Base-by-base conservation (phyloP, 1,140 invertebrate species). In the Nephotettix cincticeps region DNA sequence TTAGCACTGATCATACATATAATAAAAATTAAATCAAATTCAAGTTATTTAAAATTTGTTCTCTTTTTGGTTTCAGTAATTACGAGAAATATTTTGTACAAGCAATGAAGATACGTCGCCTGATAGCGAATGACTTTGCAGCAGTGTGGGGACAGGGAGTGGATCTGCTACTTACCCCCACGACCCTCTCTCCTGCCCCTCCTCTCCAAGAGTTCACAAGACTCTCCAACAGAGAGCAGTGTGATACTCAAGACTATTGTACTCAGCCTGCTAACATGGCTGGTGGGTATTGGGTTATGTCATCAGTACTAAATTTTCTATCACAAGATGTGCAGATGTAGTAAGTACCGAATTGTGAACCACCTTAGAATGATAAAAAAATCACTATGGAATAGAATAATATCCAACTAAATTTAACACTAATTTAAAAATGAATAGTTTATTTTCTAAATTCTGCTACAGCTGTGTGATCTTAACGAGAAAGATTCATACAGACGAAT, bases 261-360 rank as follows among this genome's bases (percentile, higher is more conserved):
- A 99, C 97, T 0, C 95, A 98, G 78, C 90, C 97, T 3, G 93
- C 92, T 0, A 99, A 99, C 79, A 92, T 99, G 91, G 95, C 96
- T 29, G 97, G 91, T 89, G 79, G 79, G 71, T 58, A 30, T 17
- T 4, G 36, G 36, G 6, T 9, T 6, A 40, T 6, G 36, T 9
- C 17, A 6, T 11, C 3, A 11, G 47, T 11, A n/a, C 21, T 11
- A 3, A 51, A n/a, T 51, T 9, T 51, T 6, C 6, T 9, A 40
- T 40, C 6, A 9, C 36, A 9, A 17, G 6, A 40, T 9, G 6
- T 40, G 6, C 17, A 9, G 17, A 6, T 40, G 17, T 17, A 6
- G 17, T 40, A 17, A 40, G 17, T 9, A 17, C 36, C 6, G 36
- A 9, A 9, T 40, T 40, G 17, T 40, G 36, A 9, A 9, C 36